These are phyloP conservation scores for Drosophila parvula DNA, from an alignment of 1,140 invertebrate species.

Conservation along the genomic window DNA sequence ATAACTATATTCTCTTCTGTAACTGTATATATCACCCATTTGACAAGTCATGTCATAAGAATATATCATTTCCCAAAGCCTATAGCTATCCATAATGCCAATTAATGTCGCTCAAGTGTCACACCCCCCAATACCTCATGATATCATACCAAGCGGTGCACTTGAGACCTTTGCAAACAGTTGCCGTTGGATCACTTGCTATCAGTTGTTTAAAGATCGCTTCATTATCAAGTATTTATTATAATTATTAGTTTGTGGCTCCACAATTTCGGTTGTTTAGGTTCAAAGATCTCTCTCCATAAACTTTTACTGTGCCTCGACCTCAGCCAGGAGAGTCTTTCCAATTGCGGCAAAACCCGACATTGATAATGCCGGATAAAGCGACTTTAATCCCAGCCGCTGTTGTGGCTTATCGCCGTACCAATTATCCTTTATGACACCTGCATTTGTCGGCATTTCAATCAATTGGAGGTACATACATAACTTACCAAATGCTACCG, in stretches of 20 bases:
- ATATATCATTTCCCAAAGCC: neutral
- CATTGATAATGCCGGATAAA: slow-evolving; percentile 30
- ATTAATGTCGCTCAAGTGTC: slow-evolving; percentile 10
- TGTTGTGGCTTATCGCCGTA: slow-evolving; percentile 7
- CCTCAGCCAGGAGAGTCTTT: neutral
- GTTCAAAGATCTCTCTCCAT: slow-evolving; percentile 15
- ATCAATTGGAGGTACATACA: slow-evolving; percentile 29
- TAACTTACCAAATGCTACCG: slow-evolving; percentile 2
- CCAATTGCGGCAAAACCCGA: neutral
- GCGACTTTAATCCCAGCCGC: slow-evolving; percentile 19
- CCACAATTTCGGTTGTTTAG: neutral
- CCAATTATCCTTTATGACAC: slow-evolving; percentile 17
- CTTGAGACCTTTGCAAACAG: slow-evolving; percentile 17
- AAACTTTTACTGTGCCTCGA: slow-evolving; percentile 10
- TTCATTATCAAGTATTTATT: slow-evolving; percentile 10
- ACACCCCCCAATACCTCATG: neutral
- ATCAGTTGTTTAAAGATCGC: slow-evolving; percentile 22
- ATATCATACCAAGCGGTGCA: neutral
- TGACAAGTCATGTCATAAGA: neutral
- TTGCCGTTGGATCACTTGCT: slow-evolving; percentile 3
- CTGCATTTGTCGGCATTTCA: neutral
- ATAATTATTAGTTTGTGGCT: neutral
- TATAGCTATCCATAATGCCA: neutral
- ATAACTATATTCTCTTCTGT: too few relatives aligned
- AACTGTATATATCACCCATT: neutral